Evolutionary conservation across 2,888 invertebrate species (phyloP).

Genomic region (Stenchaetothrips biformis): DNA sequence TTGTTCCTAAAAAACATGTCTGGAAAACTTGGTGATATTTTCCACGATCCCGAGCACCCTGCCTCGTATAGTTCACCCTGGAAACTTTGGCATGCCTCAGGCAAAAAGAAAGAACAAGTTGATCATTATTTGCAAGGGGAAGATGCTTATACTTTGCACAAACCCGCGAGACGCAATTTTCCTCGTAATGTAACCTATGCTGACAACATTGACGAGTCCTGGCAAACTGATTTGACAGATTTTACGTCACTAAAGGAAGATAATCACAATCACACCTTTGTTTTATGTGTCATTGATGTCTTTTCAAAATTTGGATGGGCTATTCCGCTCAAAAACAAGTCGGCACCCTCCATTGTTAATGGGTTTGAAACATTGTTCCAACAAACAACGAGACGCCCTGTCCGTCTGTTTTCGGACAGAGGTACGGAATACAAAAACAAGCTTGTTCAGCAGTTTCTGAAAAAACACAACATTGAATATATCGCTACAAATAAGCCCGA

Average conservation of each 20-base stretch:
- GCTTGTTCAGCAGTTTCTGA: conserved; percentile 29
- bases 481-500: conserved; percentile 38
- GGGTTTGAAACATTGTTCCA: conserved; percentile 26
- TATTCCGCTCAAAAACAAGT: no score
- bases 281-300: no score
- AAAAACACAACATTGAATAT: conserved; percentile 35
- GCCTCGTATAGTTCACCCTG: no score
- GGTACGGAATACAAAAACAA: background rate
- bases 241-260: no score
- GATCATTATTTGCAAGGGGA: background rate
- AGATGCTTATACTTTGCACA: background rate
- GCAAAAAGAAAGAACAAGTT: background rate
- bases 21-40: no score
- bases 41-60: no score
- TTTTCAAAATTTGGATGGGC: no score
- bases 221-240: background rate
- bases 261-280: no score
- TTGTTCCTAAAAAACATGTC: background rate
- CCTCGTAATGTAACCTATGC: background rate
- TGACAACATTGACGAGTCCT: background rate
- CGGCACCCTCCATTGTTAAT: background rate
- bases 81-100: background rate
- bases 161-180: no score
- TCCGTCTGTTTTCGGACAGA: background rate
- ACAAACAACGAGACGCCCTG: background rate